Evolutionary conservation across 1,140 invertebrate genomes (phyloP).

Genomic region (Bombus ignitus): DNA sequence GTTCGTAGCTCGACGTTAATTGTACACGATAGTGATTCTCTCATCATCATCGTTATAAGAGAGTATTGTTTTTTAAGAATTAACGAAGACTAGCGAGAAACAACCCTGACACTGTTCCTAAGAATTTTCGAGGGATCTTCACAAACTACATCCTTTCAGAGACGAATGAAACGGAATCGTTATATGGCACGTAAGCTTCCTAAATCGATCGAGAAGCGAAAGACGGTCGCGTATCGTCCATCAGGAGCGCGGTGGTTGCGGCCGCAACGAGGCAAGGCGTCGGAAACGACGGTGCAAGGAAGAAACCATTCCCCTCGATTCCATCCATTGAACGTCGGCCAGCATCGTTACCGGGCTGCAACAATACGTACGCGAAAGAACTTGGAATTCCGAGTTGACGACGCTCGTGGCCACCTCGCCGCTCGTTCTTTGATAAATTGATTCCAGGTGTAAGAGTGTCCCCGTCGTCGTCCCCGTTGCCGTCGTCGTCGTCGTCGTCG

Average conservation of each 20-base stretch:
- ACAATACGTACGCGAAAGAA: constrained; percentile 51
- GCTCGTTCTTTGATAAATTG: constrained; percentile 67
- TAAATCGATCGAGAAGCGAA: background rate
- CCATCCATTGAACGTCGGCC: constrained; percentile 35
- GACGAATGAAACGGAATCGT: background rate
- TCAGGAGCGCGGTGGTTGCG: background rate
- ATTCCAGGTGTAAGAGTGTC: constrained; percentile 66
- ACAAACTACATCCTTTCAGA: background rate
- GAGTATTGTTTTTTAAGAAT: background rate
- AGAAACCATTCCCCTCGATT: constrained; percentile 35
- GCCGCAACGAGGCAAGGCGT: constrained; percentile 13
- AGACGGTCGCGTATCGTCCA: background rate
- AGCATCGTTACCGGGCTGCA: constrained; percentile 37
- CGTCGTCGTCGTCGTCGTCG: constrained; percentile 39
- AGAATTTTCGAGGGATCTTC: background rate
- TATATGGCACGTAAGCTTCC: background rate
- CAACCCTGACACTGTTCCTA: background rate
- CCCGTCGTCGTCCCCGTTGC: constrained; percentile 38
- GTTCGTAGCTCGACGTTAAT: too few species aligned
- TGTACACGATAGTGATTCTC: too few species aligned
- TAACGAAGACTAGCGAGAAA: fast-evolving
- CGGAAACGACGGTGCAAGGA: constrained; percentile 15
- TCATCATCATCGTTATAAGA: too few species aligned
- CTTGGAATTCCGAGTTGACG: constrained; percentile 30
- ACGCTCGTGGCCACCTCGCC: constrained; percentile 24